Conservation (phyloP, 1,140 invertebrate genomes). For the Sesamia nonagrioides region DNA sequence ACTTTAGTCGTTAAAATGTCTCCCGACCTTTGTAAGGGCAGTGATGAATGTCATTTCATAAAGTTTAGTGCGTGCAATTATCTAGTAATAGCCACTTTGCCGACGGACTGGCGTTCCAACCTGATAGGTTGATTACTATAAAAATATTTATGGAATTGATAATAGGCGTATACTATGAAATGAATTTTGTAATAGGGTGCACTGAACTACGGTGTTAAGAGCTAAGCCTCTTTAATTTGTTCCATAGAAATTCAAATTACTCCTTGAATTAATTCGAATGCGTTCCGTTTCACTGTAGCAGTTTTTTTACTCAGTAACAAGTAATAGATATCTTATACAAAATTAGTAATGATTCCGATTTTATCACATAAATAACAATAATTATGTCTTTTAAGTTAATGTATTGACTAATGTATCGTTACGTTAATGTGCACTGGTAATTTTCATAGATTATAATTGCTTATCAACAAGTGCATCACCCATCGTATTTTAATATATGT, state of each 20-base stretch:
- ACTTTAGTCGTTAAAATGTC: constrained; percentile 51
- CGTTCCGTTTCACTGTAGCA: not conserved
- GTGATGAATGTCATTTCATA: constrained; percentile 70
- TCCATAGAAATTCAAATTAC: constrained; percentile 6
- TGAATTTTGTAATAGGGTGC: constrained; percentile 53
- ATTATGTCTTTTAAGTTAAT: too few species aligned
- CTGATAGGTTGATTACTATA: constrained; percentile 75
- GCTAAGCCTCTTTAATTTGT: not conserved
- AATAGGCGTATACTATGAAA: constrained; percentile 53
- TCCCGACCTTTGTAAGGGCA: constrained; percentile 43
- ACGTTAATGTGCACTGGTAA: not conserved
- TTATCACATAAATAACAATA: too few species aligned
- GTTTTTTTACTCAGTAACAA: not conserved
- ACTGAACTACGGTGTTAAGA: constrained; percentile 41
- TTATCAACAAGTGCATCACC: not conserved
- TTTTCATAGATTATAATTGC: not conserved
- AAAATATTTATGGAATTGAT: constrained; percentile 72
- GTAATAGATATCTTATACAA: not conserved
- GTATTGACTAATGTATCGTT: not conserved
- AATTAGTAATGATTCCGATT: not conserved
- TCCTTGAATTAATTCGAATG: not conserved
- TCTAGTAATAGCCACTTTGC: constrained; percentile 65
- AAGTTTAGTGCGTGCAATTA: constrained; percentile 68
- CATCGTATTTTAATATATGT: not conserved
- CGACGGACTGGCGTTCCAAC: constrained; percentile 60